phyloP scores from a whole-genome alignment of 2,797 vertebrate genomes.

The Clarias pachynema region DNA sequence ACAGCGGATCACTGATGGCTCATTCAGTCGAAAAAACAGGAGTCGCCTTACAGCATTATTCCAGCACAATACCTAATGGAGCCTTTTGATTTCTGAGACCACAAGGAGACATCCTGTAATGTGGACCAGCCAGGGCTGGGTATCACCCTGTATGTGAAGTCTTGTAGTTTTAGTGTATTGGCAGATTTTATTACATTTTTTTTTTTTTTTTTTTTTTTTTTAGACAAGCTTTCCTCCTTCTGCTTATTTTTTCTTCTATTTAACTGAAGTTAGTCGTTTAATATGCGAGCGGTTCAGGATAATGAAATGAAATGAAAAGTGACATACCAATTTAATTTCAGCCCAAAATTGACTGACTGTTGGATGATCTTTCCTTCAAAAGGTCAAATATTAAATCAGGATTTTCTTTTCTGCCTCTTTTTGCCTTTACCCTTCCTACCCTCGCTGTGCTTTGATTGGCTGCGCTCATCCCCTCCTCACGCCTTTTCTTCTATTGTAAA shows the following conservation, averaged over 20 bases:
- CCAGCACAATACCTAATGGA: not conserved
- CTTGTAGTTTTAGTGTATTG: not conserved
- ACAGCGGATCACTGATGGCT: slow-evolving; percentile 25
- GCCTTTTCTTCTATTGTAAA: not conserved
- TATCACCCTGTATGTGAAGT: not conserved
- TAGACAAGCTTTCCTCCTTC: slow-evolving; percentile 9
- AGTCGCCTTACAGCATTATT: slow-evolving; percentile 15
- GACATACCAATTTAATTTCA: slow-evolving; percentile 78
- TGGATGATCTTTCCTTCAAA: slow-evolving; percentile 69
- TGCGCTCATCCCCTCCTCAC: not conserved
- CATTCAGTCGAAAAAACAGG: slow-evolving; percentile 18
- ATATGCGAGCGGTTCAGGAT: slow-evolving; percentile 65
- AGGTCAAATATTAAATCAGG: slow-evolving; percentile 75
- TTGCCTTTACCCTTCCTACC: not conserved
- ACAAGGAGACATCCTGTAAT: not conserved
- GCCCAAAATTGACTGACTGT: slow-evolving; percentile 50
- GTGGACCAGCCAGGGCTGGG: not conserved
- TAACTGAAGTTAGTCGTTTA: slow-evolving; percentile 68
- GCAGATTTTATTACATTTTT: slow-evolving; percentile 38
- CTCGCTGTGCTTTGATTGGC: not conserved
- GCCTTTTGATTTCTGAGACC: slow-evolving; percentile 10
- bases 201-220: slow-evolving; percentile 58
- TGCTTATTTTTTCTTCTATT: slow-evolving; percentile 44
- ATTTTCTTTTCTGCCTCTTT: slow-evolving; percentile 45
- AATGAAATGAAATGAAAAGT: slow-evolving; percentile 70